Base-by-base conservation (phyloP, 2,888 invertebrate genomes). In the Lasioglossum marginatum region DNA sequence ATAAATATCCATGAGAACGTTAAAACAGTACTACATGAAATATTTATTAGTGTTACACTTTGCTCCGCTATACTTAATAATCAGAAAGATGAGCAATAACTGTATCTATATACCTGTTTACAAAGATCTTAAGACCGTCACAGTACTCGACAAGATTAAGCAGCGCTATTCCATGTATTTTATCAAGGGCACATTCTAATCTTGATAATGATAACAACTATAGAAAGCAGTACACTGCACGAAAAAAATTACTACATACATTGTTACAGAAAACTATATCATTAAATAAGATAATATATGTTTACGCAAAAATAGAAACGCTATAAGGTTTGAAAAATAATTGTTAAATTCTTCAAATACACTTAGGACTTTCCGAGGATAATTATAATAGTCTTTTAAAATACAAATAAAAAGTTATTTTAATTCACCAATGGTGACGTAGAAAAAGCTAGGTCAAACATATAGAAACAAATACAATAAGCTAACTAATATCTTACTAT, bases 111-210 rank as follows among this genome's bases (percentile, higher is more conserved):
- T 40, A 57, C 40, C 48, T 74, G 19, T 31, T 60, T 40, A 40
- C 31, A 60, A 52, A 40, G 14, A 23, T 79, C 77, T 60, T 48
- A 63, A 31, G 3, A 63, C 31, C 8, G 31, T 63, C 63, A 81
- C 81, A 27, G 71, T 45, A 68, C 37, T 87, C 70, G 81, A 79
- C 37, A 72, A 80, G 60, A 48, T 40, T 76, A 79, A 81, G 68
- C 81, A 43, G 71, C 81, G 57, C 71, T 79, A 81, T 79, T 82
- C 74, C 76, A 77, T 57, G 75, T 83, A 57, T 68, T 81, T 82
- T 90, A 90, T 89, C 91, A 82, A 85, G 86, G 88, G 82, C 81
- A 76, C 37, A 85, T 45, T 87, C 73, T 91, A 81, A 68, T 57
- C 75, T 80, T 85, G 88, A 88, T 84, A 90, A 63, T 78, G 82